Evolutionary conservation across 2,113 vertebrate genomes (phyloP).

Genomic region (Labeo catla): DNA sequence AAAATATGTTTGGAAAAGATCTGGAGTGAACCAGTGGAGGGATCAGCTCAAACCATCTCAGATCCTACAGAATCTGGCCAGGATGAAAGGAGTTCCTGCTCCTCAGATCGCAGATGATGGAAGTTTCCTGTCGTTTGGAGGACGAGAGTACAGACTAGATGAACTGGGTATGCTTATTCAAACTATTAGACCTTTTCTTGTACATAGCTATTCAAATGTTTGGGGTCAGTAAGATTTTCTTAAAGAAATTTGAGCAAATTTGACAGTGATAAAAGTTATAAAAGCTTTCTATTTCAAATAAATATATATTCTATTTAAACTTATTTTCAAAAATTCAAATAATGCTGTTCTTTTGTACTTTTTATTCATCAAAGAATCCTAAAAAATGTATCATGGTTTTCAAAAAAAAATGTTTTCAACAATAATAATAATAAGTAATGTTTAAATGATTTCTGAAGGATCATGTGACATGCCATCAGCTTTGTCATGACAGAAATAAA

Average conservation of each 20-base stretch:
- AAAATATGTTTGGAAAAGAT: slow-evolving; percentile 71
- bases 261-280: background rate
- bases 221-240: background rate
- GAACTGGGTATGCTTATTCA: slow-evolving; percentile 81
- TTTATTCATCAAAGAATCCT: background rate
- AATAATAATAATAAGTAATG: background rate
- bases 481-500: background rate
- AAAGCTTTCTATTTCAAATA: background rate
- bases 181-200: background rate
- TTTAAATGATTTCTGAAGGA: background rate
- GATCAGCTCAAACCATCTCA: slow-evolving; percentile 92
- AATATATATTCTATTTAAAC: background rate
- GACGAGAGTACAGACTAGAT: slow-evolving; percentile 83
- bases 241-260: background rate
- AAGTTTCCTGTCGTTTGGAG: slow-evolving; percentile 80
- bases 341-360: background rate
- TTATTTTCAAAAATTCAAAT: background rate
- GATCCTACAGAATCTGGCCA: slow-evolving; percentile 87
- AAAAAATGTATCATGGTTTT: background rate
- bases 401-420: background rate
- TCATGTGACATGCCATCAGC: background rate
- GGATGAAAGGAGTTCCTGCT: slow-evolving; percentile 84
- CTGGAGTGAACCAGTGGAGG: slow-evolving; percentile 93
- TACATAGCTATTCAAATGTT: background rate
- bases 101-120: slow-evolving; percentile 87